Percentiles rank a stretch among this genome's conserved stretches.
These are phyloP conservation scores for Lucilia cuprina DNA, from an alignment of 1,140 invertebrate genomes.

Conservation along the genomic window DNA sequence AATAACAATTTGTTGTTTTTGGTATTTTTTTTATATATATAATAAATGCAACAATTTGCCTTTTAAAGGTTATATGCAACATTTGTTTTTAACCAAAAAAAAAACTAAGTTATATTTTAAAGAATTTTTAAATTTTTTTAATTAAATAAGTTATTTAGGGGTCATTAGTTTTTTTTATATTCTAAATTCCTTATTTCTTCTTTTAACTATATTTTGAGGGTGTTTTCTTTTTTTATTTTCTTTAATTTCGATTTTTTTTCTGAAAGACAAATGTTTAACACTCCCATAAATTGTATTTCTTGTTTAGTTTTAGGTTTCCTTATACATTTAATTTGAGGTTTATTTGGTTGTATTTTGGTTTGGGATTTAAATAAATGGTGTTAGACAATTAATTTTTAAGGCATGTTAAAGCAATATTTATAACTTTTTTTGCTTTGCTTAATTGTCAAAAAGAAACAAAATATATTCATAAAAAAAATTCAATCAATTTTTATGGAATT, in stretches of 20 bases:
- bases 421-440: background rate
- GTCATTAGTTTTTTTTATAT: background rate
- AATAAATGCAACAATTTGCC: slow-evolving; percentile 29
- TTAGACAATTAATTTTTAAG: slow-evolving; percentile 35
- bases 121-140: background rate
- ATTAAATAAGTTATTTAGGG: background rate
- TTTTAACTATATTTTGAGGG: background rate
- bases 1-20: background rate
- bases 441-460: background rate
- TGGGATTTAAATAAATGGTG: background rate
- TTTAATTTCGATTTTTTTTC: background rate
- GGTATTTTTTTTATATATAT: background rate
- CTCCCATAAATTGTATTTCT: slow-evolving; percentile 6
- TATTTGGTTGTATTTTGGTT: too few relatives aligned
- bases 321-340: background rate
- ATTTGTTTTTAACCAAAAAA: slow-evolving; percentile 18
- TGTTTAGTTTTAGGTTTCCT: background rate
- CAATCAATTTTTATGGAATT: background rate
- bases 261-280: slow-evolving; percentile 25
- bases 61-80: slow-evolving; percentile 27
- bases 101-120: background rate
- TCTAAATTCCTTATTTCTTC: background rate
- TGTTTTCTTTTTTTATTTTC: background rate
- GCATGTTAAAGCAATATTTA: slow-evolving; percentile 23
- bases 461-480: too few relatives aligned